A percentile compares a stretch with the other conserved stretches of the same genome.
Conservation (phyloP, 2,888 invertebrate species). For the Nymphalis polychloros region DNA sequence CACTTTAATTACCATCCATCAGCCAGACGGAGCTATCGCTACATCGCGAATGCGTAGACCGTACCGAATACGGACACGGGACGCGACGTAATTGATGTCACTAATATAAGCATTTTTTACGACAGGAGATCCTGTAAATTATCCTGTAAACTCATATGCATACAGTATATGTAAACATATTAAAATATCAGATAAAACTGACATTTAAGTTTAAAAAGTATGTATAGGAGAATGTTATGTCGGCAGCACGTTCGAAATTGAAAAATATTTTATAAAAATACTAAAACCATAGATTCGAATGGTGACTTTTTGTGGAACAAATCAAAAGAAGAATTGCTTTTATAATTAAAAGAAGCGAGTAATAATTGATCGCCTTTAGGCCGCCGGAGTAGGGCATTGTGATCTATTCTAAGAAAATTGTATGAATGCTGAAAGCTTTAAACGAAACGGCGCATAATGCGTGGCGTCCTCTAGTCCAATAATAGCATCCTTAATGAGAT, state of each 20-base stretch:
- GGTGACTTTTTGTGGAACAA: background rate
- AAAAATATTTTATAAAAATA: too few relatives aligned
- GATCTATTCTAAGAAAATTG: slow-evolving; percentile 30
- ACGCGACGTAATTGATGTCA: slow-evolving; percentile 51
- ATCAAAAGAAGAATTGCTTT: background rate
- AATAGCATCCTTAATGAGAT: slow-evolving; percentile 80
- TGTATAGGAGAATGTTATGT: background rate
- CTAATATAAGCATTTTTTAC: slow-evolving; percentile 53
- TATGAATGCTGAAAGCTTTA: slow-evolving; percentile 35
- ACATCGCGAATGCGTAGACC: slow-evolving; percentile 42
- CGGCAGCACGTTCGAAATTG: too few relatives aligned
- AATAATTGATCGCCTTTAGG: slow-evolving; percentile 4
- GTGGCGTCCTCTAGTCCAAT: slow-evolving; percentile 65
- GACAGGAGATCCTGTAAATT: slow-evolving; percentile 30
- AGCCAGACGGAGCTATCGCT: slow-evolving; percentile 52
- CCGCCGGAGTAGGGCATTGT: slow-evolving; percentile 24
- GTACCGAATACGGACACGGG: slow-evolving; percentile 47
- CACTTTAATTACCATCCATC: slow-evolving; percentile 65
- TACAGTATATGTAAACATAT: background rate
- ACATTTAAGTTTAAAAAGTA: background rate
- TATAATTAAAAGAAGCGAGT: background rate
- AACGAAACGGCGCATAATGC: slow-evolving; percentile 41
- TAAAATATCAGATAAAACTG: background rate
- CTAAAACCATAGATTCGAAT: background rate
- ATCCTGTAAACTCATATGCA: slow-evolving; percentile 11